Base-by-base conservation (phyloP, 2,113 vertebrate genomes). In the Pterocles gutturalis region DNA sequence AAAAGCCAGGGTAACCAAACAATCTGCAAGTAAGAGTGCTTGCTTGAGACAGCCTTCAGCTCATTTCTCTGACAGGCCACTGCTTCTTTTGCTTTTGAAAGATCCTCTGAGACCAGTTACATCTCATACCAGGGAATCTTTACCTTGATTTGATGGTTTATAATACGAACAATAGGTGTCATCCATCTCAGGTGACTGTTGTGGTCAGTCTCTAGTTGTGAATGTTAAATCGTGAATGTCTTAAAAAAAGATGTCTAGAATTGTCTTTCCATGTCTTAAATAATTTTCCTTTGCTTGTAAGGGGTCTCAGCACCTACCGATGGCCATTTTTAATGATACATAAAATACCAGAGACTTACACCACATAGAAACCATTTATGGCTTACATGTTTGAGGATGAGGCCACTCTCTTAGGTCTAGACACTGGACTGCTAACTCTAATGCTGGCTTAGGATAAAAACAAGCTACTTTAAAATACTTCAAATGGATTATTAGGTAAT, bases 391-490 rank as follows among this genome's bases (percentile, higher is more conserved):
- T 87, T 84, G 54, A 87, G 33, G 36, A 24, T 62, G 31, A 95
- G 12, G 89, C 22, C 22, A 9, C 33, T 79, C 41, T 41, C n/a
- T 78, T 53, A 62, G 45, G 16, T 73, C 21, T 87, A 48, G 62
- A 72, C 15, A 45, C 6, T 79, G 53, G 21, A 64, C n/a, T 87
- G 55, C n/a, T 76, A 41, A 54, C 58, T 83, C 76, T 66, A 1
- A 57, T 81, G 71, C 77, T 92, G 88, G 43, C 20, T 71, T 62
- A 62, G 31, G 29, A 62, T 89, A 29, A 64, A 67, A 89, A 51
- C 57, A 92, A 83, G 49, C 24, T 85, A 25, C 31, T 83, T 70
- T 43, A 94, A 97, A 87, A 54, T 83, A 51, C 54, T 89, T 79
- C 25, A 71, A 6, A 85, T 80, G 61, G 43, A 73, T 95, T 79